Evolutionary conservation across 2,888 invertebrate genomes (phyloP).

Genomic region (Pandemis heparana): DNA sequence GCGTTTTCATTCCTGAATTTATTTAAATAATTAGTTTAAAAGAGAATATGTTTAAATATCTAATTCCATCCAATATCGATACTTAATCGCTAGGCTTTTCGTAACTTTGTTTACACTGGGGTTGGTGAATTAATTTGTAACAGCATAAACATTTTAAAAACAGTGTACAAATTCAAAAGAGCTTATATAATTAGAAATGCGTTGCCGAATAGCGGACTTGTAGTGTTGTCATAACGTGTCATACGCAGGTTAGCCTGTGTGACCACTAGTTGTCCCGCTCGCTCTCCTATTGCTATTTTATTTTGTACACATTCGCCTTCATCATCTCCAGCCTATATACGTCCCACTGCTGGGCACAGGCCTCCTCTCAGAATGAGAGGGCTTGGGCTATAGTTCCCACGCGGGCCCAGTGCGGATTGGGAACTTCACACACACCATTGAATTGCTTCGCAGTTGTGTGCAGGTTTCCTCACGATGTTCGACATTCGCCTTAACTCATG

Average conservation of each 20-base stretch:
- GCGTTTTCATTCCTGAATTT: background rate
- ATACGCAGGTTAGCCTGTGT: background rate
- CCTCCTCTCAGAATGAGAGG: no score
- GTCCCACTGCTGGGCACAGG: no score
- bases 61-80: conserved; percentile 28
- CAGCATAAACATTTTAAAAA: conserved; percentile 12
- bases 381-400: no score
- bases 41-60: background rate
- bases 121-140: background rate
- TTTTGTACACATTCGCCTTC: no score
- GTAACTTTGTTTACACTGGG: background rate
- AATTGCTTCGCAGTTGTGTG: no score
- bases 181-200: conserved; percentile 31
- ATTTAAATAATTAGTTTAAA: background rate
- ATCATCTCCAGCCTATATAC: no score
- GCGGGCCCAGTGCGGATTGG: no score
- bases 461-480: no score
- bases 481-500: no score
- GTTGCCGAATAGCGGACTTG: conserved; percentile 20
- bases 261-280: no score
- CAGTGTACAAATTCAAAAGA: conserved; percentile 36
- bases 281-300: no score
- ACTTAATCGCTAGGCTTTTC: background rate
- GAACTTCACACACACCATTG: no score
- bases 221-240: background rate